These are phyloP conservation scores for Agrilus biguttatus DNA, from an alignment of 2,888 invertebrate genomes.

Conservation along the genomic window DNA sequence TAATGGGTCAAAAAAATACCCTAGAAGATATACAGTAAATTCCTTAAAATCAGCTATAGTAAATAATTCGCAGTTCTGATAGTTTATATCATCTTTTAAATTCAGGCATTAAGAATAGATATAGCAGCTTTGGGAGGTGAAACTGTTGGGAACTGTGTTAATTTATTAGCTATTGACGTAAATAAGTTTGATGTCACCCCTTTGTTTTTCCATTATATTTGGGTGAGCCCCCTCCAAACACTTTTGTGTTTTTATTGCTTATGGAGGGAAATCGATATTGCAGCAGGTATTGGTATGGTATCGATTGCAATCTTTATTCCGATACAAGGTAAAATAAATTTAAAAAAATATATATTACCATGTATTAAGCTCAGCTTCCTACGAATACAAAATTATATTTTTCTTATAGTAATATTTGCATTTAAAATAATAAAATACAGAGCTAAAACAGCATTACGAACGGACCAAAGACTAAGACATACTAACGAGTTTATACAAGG, in stretches of 20 bases:
- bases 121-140: constrained; percentile 55
- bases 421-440: constrained; percentile 4
- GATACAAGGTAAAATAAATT: constrained; percentile 37
- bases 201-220: constrained; percentile 55
- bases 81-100: no score
- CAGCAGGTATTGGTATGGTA: constrained; percentile 35
- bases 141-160: constrained; percentile 46
- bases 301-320: constrained; percentile 45
- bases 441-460: constrained; percentile 53
- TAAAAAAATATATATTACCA: no score
- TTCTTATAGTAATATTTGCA: constrained; percentile 28
- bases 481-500: constrained; percentile 83
- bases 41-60: no score
- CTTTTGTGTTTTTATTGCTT: constrained; percentile 43
- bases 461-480: constrained; percentile 69
- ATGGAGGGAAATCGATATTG: constrained; percentile 30
- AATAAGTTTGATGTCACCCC: constrained; percentile 55
- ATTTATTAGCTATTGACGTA: constrained; percentile 64
- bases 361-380: no score
- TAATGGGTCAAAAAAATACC: no score
- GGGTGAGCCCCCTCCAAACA: constrained; percentile 56
- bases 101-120: constrained; percentile 56
- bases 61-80: no score
- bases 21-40: no score
- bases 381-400: constrained; percentile 21